Conservation (phyloP, 2,797 vertebrate genomes). For the Zonotrichia albicollis region DNA sequence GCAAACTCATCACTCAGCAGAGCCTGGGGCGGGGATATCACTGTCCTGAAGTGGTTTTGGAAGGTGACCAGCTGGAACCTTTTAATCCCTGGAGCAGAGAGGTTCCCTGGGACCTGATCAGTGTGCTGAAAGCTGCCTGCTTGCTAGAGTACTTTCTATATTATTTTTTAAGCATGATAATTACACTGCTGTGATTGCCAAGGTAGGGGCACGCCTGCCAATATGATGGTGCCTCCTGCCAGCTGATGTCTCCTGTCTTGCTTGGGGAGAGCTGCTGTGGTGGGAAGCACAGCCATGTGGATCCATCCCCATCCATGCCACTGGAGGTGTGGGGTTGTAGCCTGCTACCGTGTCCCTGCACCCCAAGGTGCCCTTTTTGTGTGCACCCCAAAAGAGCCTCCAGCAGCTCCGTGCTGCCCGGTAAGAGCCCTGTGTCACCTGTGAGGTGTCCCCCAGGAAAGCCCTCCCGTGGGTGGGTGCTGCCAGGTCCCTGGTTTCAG, state of each 20-base stretch:
- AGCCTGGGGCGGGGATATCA: neutral
- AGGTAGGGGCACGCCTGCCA: neutral
- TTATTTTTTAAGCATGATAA: neutral
- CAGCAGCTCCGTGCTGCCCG: neutral
- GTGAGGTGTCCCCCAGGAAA: neutral
- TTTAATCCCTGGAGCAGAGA: neutral
- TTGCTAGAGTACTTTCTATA: neutral
- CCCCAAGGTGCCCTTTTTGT: neutral
- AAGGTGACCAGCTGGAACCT: neutral
- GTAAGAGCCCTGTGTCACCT: neutral
- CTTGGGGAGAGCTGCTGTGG: neutral
- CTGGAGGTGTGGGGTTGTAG: neutral
- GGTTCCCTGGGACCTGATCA: neutral
- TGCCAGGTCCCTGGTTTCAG: neutral
- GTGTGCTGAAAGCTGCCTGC: neutral
- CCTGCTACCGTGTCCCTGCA: neutral
- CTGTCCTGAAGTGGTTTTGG: neutral
- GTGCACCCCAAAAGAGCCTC: neutral
- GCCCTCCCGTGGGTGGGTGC: neutral
- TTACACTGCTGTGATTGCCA: neutral
- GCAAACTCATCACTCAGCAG: neutral
- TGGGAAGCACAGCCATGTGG: neutral
- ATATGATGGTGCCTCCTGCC: neutral
- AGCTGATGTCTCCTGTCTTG: neutral
- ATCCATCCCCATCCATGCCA: neutral